Percentiles rank a stretch among this genome's conserved stretches.
phyloP scores from a whole-genome alignment of 1,140 invertebrate species.

The Atta texana region DNA sequence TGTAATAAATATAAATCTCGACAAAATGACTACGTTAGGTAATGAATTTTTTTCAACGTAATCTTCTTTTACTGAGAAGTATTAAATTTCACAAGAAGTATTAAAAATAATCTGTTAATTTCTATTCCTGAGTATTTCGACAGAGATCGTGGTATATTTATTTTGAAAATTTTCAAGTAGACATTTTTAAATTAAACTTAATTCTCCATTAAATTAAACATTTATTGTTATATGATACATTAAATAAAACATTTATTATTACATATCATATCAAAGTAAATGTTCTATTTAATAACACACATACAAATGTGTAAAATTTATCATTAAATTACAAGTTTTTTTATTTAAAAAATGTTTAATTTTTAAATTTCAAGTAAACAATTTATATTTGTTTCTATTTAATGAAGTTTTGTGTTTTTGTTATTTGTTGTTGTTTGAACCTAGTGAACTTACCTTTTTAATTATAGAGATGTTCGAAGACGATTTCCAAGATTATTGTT shows the following conservation, averaged over 20 bases:
- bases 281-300: too few species aligned
- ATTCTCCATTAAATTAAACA: neutral
- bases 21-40: slow-evolving; percentile 94
- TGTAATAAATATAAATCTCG: slow-evolving; percentile 91
- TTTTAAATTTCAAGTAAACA: neutral
- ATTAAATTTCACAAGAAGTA: neutral
- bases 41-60: slow-evolving; percentile 82
- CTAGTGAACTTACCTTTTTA: slow-evolving; percentile 83
- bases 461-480: slow-evolving; percentile 93
- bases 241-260: too few species aligned
- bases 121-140: neutral
- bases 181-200: neutral
- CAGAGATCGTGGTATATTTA: neutral
- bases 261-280: too few species aligned
- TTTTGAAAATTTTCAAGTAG: neutral
- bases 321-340: neutral
- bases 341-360: neutral
- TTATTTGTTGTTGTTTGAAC: slow-evolving; percentile 72
- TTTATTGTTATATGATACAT: too few species aligned
- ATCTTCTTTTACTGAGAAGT: slow-evolving; percentile 21
- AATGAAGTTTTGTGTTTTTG: slow-evolving; percentile 75
- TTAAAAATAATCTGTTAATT: neutral
- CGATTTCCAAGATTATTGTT: slow-evolving; percentile 93
- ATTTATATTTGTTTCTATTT: neutral
- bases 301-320: neutral